A percentile compares a stretch with the other conserved stretches of the same genome.
Conservation (phyloP, 1,140 invertebrate genomes). For the Calliphora vicina region DNA sequence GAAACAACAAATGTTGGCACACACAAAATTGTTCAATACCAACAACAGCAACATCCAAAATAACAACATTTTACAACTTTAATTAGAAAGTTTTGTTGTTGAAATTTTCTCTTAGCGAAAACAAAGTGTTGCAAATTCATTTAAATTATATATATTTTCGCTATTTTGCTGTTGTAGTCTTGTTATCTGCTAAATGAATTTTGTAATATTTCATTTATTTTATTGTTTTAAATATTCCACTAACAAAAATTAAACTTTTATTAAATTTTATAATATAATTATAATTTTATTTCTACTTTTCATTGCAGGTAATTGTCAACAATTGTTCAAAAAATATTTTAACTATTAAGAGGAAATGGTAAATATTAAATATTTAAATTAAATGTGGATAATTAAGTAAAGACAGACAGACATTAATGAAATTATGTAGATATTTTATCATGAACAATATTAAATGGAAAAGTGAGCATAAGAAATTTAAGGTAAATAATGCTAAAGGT, state of each 20-base stretch:
- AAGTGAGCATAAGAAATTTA: too few relatives aligned
- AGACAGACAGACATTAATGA: too few relatives aligned
- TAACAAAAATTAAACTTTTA: too few relatives aligned
- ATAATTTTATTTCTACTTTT: neutral
- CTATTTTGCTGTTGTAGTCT: too few relatives aligned
- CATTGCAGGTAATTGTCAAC: neutral
- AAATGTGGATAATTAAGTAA: too few relatives aligned
- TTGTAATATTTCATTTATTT: neutral
- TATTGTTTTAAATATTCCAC: neutral
- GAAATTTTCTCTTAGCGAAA: slow-evolving; percentile 1
- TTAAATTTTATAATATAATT: neutral
- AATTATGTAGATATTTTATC: too few relatives aligned
- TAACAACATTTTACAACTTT: neutral
- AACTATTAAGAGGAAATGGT: too few relatives aligned
- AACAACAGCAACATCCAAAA: neutral
- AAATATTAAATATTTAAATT: neutral
- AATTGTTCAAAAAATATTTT: neutral
- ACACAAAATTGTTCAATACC: too few relatives aligned
- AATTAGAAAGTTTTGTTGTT: slow-evolving; percentile 29
- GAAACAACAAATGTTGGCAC: neutral
- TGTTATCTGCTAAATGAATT: neutral
- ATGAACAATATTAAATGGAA: too few relatives aligned
- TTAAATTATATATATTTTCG: too few relatives aligned
- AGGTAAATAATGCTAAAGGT: too few relatives aligned
- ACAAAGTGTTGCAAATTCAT: neutral